These are phyloP conservation scores for Nothoprocta pentlandii DNA, from an alignment of 2,113 vertebrate species.

Conservation along the genomic window DNA sequence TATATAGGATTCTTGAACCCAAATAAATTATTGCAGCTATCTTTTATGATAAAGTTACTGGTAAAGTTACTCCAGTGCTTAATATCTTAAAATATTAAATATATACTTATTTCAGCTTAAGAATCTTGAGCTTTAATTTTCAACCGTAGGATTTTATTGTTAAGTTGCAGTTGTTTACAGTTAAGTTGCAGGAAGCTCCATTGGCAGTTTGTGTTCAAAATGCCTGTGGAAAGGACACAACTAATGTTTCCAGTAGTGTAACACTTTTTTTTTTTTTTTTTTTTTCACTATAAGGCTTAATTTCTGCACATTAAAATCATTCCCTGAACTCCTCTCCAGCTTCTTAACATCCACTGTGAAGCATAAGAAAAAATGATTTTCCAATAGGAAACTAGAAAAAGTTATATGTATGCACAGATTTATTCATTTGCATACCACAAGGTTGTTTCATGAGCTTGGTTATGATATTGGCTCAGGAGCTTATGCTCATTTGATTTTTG, in stretches of 20 bases:
- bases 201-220: not conserved
- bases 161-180: too few species aligned
- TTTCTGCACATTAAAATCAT: not conserved
- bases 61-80: not conserved
- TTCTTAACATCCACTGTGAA: not conserved
- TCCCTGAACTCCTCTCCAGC: not conserved
- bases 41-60: not conserved
- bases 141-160: not conserved
- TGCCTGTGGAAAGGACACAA: not conserved
- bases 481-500: not conserved
- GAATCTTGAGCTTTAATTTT: not conserved
- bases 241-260: not conserved
- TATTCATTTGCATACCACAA: not conserved
- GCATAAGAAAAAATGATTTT: not conserved
- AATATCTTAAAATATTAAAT: not conserved
- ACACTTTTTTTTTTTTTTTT: not conserved
- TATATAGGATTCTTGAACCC: not conserved
- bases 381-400: not conserved
- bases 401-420: not conserved
- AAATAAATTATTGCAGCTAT: not conserved
- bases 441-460: not conserved
- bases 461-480: not conserved
- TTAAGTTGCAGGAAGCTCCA: not conserved
- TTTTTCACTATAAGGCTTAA: not conserved
- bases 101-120: not conserved